Evolutionary conservation across 2,797 vertebrate genomes (phyloP), one percentile per base, ranked within the genome.

Genomic region (Notolabrus celidotus): DNA sequence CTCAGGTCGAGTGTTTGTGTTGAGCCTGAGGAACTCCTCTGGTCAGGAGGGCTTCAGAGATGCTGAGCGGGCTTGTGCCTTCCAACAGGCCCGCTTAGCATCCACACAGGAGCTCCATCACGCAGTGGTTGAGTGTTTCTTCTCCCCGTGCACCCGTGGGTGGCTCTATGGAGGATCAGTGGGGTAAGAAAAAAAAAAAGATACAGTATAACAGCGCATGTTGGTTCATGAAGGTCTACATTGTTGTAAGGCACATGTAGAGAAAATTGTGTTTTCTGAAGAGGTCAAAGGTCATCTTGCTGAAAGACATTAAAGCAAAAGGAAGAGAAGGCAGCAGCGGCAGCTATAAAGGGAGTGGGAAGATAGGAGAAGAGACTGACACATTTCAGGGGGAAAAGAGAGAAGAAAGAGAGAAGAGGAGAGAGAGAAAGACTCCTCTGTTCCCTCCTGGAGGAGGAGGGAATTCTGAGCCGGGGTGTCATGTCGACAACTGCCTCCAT

Each of bases 1-100:
- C 85, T 56, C 88, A 98, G 97, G 96, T 70, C 96, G 94, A 66
- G 93, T 99, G 67, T 98, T 98, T 72, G 91, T 95, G 29, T 63
- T 96, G 82, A 94, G 95, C 70, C 86, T 92, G 80, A 93, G 89
- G 89, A 96, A 94, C 74, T 92, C 91, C 71, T 93, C 95, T 9
- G 85, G 71, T 54, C 84, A 80, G 25, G 84, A 87, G 83, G 93
- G 91, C 23, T 88, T 88, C 56, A 91, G 93, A 71, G 92, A 92
- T 0, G 91, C 90, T 8, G 94, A 96, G 41, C 86, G 70, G 69
- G 91, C 93, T 73, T 96, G 90, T 92, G 94, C 87, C 66, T 67
- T 80, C 57, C 92, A 87, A 59, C 92, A 90, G 0, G 95, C 96
- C 55, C 96, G 92, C 74, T 82, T 98, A 88, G 96, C 94, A 19